A percentile compares a stretch with the other conserved stretches of the same genome.
Evolutionary conservation across 2,888 invertebrate species (phyloP).

Genomic region (Drosophila antonietae): DNA sequence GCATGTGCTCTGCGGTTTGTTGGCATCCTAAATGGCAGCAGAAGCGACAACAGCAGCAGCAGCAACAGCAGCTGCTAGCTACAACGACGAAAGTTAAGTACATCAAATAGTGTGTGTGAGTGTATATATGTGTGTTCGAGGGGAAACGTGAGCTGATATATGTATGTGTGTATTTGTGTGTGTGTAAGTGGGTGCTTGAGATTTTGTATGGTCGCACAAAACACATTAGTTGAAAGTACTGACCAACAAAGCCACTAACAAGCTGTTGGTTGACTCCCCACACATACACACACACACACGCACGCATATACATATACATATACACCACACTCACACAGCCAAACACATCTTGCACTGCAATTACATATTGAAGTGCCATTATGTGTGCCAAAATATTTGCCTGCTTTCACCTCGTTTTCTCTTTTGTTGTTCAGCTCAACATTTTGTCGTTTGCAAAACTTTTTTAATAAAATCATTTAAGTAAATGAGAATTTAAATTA

Average conservation of each 20-base stretch:
- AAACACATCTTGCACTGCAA: conserved; percentile 15
- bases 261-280: conserved; percentile 66
- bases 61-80: conserved; percentile 47
- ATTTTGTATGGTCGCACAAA: conserved; percentile 75
- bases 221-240: conserved; percentile 81
- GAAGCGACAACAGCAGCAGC: conserved; percentile 31
- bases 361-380: conserved; percentile 69
- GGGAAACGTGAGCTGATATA: conserved; percentile 17
- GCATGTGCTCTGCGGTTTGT: conserved; percentile 60
- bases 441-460: conserved; percentile 54
- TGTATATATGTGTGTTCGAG: not conserved
- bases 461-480: conserved; percentile 80
- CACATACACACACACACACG: conserved; percentile 2
- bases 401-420: conserved; percentile 27
- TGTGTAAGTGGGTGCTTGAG: conserved; percentile 70
- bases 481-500: conserved; percentile 75
- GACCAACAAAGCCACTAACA: conserved; percentile 82
- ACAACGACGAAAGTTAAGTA: conserved; percentile 65
- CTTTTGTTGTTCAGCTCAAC: conserved; percentile 37
- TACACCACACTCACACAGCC: not conserved
- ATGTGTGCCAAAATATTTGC: conserved; percentile 51
- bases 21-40: conserved; percentile 58
- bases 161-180: conserved; percentile 23
- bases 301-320: conserved; percentile 5
- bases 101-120: conserved; percentile 50